Conservation (phyloP, 2,113 vertebrate genomes). For the Pomatorhinus ruficollis region DNA sequence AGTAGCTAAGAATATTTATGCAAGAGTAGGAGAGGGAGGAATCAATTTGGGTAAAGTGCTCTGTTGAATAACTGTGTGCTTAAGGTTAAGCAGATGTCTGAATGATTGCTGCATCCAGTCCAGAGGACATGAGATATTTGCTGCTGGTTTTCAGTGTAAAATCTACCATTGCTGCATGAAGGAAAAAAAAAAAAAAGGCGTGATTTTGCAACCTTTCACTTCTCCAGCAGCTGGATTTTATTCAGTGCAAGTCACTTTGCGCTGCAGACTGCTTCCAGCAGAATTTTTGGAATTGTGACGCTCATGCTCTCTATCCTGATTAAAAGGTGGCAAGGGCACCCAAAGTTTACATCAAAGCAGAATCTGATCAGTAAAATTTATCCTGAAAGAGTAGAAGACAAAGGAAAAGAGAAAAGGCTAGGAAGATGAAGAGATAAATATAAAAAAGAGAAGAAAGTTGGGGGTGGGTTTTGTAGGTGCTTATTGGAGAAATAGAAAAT, state of each 20-base stretch:
- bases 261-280: background rate
- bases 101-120: background rate
- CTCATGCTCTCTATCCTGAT: background rate
- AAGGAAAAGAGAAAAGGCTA: background rate
- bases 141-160: background rate
- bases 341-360: background rate
- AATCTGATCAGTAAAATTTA: background rate
- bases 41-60: background rate
- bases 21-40: background rate
- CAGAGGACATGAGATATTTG: background rate
- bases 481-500: background rate
- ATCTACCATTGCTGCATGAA: background rate
- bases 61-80: background rate
- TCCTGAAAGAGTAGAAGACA: background rate
- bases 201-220: background rate
- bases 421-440: background rate
- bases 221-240: background rate
- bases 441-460: background rate
- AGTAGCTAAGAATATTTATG: background rate
- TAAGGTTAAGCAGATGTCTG: background rate
- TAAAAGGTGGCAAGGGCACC: background rate
- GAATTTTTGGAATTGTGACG: background rate
- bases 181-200: background rate
- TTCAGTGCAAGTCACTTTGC: background rate
- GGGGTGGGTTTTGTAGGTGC: fast-evolving